phyloP scores from a whole-genome alignment of 1,140 invertebrate genomes.

The Heliconius himera region DNA sequence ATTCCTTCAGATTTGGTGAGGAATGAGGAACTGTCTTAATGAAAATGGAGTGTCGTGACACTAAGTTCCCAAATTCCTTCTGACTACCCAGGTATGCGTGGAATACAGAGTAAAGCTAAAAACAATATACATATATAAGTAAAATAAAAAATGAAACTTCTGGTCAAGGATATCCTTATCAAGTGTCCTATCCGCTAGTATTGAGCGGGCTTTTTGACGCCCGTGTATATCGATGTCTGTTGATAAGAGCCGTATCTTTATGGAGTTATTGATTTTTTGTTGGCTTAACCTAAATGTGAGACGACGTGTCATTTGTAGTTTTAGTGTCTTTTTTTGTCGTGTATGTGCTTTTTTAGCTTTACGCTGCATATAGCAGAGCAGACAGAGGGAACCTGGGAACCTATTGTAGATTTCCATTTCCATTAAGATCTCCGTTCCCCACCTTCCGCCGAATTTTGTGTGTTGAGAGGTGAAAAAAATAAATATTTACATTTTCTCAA shows the following conservation, averaged over 20 bases:
- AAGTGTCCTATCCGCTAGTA: background rate
- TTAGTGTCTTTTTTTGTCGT: background rate
- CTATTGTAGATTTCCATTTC: too few species aligned
- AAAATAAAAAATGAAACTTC: background rate
- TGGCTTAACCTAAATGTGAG: constrained; percentile 31
- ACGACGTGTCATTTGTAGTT: background rate
- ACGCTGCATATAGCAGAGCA: background rate
- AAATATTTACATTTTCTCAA: too few species aligned
- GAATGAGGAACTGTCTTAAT: background rate
- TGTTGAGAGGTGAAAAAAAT: too few species aligned
- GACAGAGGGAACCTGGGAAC: too few species aligned
- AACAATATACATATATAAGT: background rate
- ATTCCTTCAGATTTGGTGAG: too few species aligned
- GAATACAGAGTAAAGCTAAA: background rate
- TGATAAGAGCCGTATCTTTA: constrained; percentile 26
- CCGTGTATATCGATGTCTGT: constrained; percentile 9
- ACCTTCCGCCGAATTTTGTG: too few species aligned
- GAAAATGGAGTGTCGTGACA: background rate
- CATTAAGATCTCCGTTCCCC: too few species aligned
- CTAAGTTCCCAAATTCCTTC: background rate
- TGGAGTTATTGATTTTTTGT: constrained; percentile 32
- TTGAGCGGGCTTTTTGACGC: background rate
- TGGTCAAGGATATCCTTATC: background rate
- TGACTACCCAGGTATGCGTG: background rate
- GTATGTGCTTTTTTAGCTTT: background rate